These are phyloP conservation scores for Argyrosomus japonicus DNA, from an alignment of 2,113 vertebrate genomes.

Conservation along the genomic window DNA sequence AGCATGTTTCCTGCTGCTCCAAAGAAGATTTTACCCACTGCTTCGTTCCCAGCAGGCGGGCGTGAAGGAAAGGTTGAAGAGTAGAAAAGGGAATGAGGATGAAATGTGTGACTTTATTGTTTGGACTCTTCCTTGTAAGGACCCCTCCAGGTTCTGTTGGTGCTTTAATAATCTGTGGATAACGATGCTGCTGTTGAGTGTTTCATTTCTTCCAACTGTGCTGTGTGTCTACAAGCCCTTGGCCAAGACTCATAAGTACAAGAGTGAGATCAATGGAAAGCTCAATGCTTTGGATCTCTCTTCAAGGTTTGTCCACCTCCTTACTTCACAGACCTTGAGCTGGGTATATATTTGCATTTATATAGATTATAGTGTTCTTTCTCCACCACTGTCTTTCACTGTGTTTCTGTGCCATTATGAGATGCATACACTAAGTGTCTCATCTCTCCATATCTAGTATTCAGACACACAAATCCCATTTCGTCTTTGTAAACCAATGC, in stretches of 20 bases:
- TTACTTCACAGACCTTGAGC: slow-evolving; percentile 34
- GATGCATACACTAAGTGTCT: slow-evolving; percentile 45
- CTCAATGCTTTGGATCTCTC: slow-evolving; percentile 36
- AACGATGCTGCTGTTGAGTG: slow-evolving; percentile 52
- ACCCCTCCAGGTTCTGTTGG: slow-evolving; percentile 29
- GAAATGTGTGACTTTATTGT: slow-evolving; percentile 51
- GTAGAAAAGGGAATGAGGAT: slow-evolving; percentile 36
- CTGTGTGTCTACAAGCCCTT: slow-evolving; percentile 23
- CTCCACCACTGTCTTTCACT: slow-evolving; percentile 5
- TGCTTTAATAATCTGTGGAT: slow-evolving; percentile 55
- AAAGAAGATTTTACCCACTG: slow-evolving; percentile 52
- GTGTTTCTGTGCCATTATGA: slow-evolving; percentile 33
- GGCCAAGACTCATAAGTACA: slow-evolving; percentile 23
- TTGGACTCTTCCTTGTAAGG: slow-evolving; percentile 31
- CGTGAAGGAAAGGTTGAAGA: slow-evolving; percentile 35
- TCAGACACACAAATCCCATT: slow-evolving; percentile 59
- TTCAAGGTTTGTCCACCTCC: slow-evolving; percentile 28
- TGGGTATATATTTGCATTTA: slow-evolving; percentile 47
- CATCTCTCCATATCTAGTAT: slow-evolving; percentile 44
- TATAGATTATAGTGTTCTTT: slow-evolving; percentile 12
- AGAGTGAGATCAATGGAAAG: slow-evolving; percentile 41
- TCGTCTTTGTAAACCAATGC: slow-evolving; percentile 49
- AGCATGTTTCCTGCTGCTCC: slow-evolving; percentile 49
- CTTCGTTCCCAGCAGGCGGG: slow-evolving; percentile 48
- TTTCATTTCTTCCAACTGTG: slow-evolving; percentile 46